Evolutionary conservation across 2,797 vertebrate genomes (phyloP), one percentile per base, ranked within the genome.

Genomic region (Xenopus petersii): DNA sequence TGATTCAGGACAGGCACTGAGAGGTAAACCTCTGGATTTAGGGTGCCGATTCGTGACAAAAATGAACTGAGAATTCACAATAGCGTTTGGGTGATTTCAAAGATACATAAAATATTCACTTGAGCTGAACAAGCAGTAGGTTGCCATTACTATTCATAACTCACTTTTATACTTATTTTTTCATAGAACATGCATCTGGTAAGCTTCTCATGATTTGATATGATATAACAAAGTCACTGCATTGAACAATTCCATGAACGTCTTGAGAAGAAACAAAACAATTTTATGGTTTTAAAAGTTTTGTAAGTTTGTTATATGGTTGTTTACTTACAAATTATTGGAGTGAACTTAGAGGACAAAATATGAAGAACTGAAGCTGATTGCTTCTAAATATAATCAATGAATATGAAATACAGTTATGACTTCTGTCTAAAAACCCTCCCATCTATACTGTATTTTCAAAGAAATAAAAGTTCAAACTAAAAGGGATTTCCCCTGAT

Each of bases 101-200:
- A 30, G 26, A 1, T 30, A 30, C 2, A 30, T 1, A 17, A 10
- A 54, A 67, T 87, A 87, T 87, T 83, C 83, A 81, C 89, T 83
- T 84, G 85, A 87, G 76, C 63, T 74, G 86, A 86, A 88, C 82
- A 84, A 87, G 79, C 84, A 83, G 84, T 86, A 12, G 1, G 83
- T 90, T 88, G 87, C 84, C 83, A 81, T 83, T 71, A 81, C 82
- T 83, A 79, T 84, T 88, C 84, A 89, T 88, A 74, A 46, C 89
- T 89, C 82, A 87, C 72, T 73, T 75, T 70, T 81, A 66, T 79
- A 71, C 85, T 88, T 86, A 49, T 77, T 68, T 75, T 21, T 82
- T 70, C 69, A 73, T 80, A 83, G 66, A 77, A 87, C 83, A 75
- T 30, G 26, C 21, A 12, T 81, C 76, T 68, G 47, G 49, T 73